Evolutionary conservation across 2,797 vertebrate genomes (phyloP), one percentile per base, ranked within the genome.

Genomic region (Cynopterus sphinx): DNA sequence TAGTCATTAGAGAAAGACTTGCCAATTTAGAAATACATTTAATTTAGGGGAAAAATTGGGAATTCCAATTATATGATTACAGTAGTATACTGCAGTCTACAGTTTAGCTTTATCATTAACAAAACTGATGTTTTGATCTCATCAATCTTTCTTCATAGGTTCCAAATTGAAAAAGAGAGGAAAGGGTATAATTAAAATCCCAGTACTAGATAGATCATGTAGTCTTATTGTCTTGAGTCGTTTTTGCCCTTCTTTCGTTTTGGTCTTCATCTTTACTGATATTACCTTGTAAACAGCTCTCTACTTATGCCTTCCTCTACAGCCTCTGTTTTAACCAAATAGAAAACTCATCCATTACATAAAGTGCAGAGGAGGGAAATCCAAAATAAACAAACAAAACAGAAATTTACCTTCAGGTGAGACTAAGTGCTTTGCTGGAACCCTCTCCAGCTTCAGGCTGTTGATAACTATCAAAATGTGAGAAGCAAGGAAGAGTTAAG

Each of bases 31-130:
- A 39, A 11, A 19, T 7, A 41, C 3, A 5, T 70, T 95, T 39
- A 24, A 78, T 51, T 78, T 16, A 74, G 36, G 19, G 39, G 21
- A 57, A 43, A 65, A 33, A 3, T 1, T 5, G 24, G n/a, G 41
- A 41, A 57, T 4, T 8, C 28, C 31, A 2, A 15, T 17, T 22
- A 1, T 5, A 43, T 0, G 16, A 46, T 3, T 24, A 2, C 17
- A 81, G 9, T 13, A 10, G 21, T 15, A 28, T 53, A 21, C 2
- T 16, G 15, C 28, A 4, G 8, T 55, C 31, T 75, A 6, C 6
- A 6, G 2, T 92, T 61, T 15, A 53, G 33, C 16, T 87, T 81
- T 26, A 4, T 49, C 46, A n/a, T 49, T 9, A 73, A 39, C 9
- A 57, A 79, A 55, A 4, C 11, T 7, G 3, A 9, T 2, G 2